A percentile compares a stretch with the other conserved stretches of the same genome.
These are phyloP conservation scores for Drosophila littoralis DNA, from an alignment of 1,140 invertebrate species.

Conservation along the genomic window DNA sequence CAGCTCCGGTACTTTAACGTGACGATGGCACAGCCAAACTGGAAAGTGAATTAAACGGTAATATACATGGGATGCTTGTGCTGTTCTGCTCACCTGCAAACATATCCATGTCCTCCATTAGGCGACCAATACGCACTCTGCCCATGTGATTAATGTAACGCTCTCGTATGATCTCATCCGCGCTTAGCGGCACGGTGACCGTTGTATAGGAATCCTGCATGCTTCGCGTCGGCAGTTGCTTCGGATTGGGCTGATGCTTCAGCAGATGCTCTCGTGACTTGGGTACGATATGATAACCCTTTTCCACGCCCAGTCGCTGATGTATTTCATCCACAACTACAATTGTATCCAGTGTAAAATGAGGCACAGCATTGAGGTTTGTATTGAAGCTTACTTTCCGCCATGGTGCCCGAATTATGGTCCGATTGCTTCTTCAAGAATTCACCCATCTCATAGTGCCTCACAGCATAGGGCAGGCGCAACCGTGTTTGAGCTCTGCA, in stretches of 20 bases:
- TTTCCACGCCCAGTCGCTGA: slow-evolving; percentile 55
- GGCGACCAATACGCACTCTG: slow-evolving; percentile 88
- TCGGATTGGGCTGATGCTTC: slow-evolving; percentile 66
- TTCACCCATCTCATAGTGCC: slow-evolving; percentile 27
- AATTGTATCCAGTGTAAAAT: not conserved
- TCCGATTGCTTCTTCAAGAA: slow-evolving; percentile 18
- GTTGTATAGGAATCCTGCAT: slow-evolving; percentile 89
- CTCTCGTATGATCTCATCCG: slow-evolving; percentile 86
- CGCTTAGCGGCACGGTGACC: slow-evolving; percentile 88
- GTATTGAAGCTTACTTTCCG: slow-evolving; percentile 8
- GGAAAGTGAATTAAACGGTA: slow-evolving; percentile 3
- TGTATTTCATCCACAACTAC: slow-evolving; percentile 60
- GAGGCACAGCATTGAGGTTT: not conserved
- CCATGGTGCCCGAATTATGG: slow-evolving; percentile 33
- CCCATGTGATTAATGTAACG: slow-evolving; percentile 89
- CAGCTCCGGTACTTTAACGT: slow-evolving; percentile 87
- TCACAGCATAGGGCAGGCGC: not conserved
- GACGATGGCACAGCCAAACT: slow-evolving; percentile 88
- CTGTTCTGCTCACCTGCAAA: slow-evolving; percentile 87
- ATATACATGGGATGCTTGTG: not conserved
- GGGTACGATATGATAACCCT: slow-evolving; percentile 65
- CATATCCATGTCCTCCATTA: slow-evolving; percentile 92
- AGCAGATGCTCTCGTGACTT: slow-evolving; percentile 71
- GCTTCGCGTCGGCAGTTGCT: slow-evolving; percentile 84
- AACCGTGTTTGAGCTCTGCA: not conserved